Conservation (phyloP, 1,140 invertebrate species). For the Solenopsis fugax region DNA sequence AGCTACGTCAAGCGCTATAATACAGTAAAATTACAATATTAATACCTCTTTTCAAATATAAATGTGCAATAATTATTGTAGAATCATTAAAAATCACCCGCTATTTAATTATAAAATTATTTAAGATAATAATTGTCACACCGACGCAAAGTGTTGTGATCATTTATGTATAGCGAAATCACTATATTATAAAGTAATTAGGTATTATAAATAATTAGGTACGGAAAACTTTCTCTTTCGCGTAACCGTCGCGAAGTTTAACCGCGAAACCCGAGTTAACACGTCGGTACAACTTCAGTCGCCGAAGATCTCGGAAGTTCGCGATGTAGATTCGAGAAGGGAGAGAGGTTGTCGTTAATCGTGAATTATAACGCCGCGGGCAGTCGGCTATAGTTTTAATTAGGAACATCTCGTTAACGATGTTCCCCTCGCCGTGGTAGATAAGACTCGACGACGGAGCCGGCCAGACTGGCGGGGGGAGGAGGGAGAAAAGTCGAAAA, state of each 20-base stretch:
- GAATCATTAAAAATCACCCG: neutral
- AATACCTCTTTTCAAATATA: neutral
- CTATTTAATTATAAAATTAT: conserved; percentile 13
- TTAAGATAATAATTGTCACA: neutral
- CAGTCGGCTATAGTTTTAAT: conserved; percentile 36
- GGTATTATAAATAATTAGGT: conserved; percentile 4
- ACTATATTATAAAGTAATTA: conserved; percentile 10
- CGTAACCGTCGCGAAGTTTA: conserved; percentile 6
- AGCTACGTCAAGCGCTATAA: no score
- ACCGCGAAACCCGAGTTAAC: conserved; percentile 29
- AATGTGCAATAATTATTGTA: neutral
- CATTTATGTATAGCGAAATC: neutral
- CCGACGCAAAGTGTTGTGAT: neutral
- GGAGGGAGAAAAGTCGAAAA: conserved; percentile 11
- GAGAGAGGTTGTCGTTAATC: conserved; percentile 20
- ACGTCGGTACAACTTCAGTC: conserved; percentile 4
- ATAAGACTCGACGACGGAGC: conserved; percentile 39
- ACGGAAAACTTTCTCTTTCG: neutral
- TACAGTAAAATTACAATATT: neutral
- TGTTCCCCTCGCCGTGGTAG: neutral
- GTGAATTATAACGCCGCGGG: conserved; percentile 36
- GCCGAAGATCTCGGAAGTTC: conserved; percentile 16
- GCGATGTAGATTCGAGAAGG: neutral
- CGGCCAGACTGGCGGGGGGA: neutral
- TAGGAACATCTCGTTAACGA: conserved; percentile 51